Base-by-base conservation (phyloP, 2,113 vertebrate species). In the Arothron firmamentum region DNA sequence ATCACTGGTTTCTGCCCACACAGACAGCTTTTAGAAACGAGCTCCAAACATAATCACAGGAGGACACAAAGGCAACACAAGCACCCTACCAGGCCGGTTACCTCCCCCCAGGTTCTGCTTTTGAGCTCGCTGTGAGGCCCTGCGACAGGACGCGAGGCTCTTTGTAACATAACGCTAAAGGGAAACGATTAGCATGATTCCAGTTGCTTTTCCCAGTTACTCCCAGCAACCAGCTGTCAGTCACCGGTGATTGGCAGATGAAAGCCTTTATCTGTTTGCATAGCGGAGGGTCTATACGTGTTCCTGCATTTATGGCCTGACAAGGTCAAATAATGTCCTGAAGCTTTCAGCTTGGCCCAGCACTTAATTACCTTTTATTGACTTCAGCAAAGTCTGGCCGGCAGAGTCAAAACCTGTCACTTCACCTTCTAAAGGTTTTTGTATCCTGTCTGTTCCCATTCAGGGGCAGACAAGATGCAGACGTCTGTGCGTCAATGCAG, bases 181-280 rank as follows among this genome's bases (percentile, higher is more conserved):
- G 46, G 14, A 49, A 55, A 65, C 41, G 61, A 70, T 61, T 17
- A 64, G 75, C 70, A 72, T 58, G 12, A 46, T 53, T 70, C 31
- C 65, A 34, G 65, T 52, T 15, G 52, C 47, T 68, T 79, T 85
- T 83, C 79, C 80, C 83, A 80, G 82, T 85, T 70, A 70, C 79
- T 76, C 70, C 46, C 65, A 64, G 81, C 80, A 85, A 82, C 78
- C 75, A 61, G 58, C 77, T 56, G 76, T 56, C 83, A 81, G 57
- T 81, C 74, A 72, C 41, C 12, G 38, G 19, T 80, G 78, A 88
- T 53, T 79, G 83, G 60, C 86, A 86, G 65, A 46, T 18, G 0
- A 56, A 49, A 45, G 49, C 67, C 48, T 76, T 74, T 56, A 56
- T 75, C 20, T 19, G 67, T 72, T 70, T 79, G 77, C 72, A 73